Evolutionary conservation across 2,113 vertebrate genomes (phyloP).

Genomic region (Lasiurus borealis): DNA sequence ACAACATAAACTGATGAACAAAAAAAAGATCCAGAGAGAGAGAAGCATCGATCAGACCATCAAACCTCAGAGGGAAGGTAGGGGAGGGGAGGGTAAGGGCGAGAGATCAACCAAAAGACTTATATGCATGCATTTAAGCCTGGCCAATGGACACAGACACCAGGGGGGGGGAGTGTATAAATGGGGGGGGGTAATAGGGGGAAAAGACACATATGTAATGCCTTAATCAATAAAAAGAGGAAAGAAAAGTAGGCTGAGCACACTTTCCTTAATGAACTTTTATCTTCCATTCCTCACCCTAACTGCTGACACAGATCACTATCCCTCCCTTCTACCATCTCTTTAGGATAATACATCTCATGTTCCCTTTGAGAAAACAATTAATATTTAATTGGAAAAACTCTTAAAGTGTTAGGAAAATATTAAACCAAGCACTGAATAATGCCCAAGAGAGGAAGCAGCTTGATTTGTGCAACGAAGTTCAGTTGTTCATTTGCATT

Average conservation of each 20-base stretch:
- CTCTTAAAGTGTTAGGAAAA: constrained; percentile 86
- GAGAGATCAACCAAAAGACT: too few relatives aligned
- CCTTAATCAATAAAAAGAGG: too few relatives aligned
- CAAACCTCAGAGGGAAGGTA: too few relatives aligned
- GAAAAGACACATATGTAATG: too few relatives aligned
- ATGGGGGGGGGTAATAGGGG: too few relatives aligned
- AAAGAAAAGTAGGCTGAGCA: constrained; percentile 46
- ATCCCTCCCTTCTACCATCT: constrained; percentile 66
- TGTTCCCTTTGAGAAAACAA: constrained; percentile 83
- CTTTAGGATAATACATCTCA: constrained; percentile 84
- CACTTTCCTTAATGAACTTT: constrained; percentile 68
- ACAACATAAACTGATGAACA: too few relatives aligned
- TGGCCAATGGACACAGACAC: too few relatives aligned
- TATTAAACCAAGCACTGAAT: constrained; percentile 81
- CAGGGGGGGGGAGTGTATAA: too few relatives aligned
- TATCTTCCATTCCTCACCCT: constrained; percentile 42
- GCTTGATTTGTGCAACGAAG: constrained; percentile 74
- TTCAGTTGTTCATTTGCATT: constrained; percentile 85
- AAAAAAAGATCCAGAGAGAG: too few relatives aligned
- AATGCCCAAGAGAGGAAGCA: constrained; percentile 84
- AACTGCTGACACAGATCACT: constrained; percentile 66
- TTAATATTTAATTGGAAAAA: constrained; percentile 89
- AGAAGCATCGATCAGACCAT: too few relatives aligned
- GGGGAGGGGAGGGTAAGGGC: too few relatives aligned
- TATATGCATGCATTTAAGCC: too few relatives aligned